Conservation (phyloP, 2,888 invertebrate species). For the Nymphalis polychloros region DNA sequence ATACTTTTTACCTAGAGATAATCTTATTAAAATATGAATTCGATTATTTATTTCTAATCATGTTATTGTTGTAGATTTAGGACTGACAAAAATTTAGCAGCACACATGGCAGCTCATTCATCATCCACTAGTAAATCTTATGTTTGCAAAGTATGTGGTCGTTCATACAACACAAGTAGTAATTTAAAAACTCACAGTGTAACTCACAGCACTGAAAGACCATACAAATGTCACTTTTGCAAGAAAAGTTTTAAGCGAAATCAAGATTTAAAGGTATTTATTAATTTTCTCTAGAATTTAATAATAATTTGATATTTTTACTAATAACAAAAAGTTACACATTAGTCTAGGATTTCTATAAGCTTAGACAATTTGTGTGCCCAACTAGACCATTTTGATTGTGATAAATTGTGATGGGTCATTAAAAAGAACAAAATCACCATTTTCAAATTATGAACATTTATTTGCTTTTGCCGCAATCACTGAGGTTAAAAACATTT, state of each 20-base stretch:
- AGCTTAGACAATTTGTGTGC: too few relatives aligned
- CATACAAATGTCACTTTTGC: constrained; percentile 85
- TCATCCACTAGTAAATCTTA: constrained; percentile 48
- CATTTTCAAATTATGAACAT: too few relatives aligned
- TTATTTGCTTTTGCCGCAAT: too few relatives aligned
- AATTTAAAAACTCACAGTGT: constrained; percentile 86
- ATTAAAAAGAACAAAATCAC: too few relatives aligned
- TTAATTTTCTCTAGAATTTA: background rate
- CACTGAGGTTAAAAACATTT: too few relatives aligned
- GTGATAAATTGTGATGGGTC: too few relatives aligned
- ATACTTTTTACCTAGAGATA: background rate
- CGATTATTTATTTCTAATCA: background rate
- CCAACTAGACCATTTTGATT: too few relatives aligned
- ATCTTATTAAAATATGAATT: background rate
- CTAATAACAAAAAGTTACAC: too few relatives aligned
- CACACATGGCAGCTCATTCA: constrained; percentile 79
- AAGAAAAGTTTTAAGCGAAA: constrained; percentile 88
- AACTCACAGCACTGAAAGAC: constrained; percentile 85
- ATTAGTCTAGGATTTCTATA: too few relatives aligned
- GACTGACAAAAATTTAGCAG: constrained; percentile 83
- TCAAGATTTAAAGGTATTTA: constrained; percentile 85
- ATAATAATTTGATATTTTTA: too few relatives aligned
- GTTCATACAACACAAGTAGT: constrained; percentile 86
- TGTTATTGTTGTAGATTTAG: constrained; percentile 54
- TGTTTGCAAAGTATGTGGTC: constrained; percentile 84